A percentile compares a stretch with the other conserved stretches of the same genome.
These are phyloP conservation scores for Podarcis lilfordi DNA, from an alignment of 2,797 vertebrate species.

Conservation along the genomic window DNA sequence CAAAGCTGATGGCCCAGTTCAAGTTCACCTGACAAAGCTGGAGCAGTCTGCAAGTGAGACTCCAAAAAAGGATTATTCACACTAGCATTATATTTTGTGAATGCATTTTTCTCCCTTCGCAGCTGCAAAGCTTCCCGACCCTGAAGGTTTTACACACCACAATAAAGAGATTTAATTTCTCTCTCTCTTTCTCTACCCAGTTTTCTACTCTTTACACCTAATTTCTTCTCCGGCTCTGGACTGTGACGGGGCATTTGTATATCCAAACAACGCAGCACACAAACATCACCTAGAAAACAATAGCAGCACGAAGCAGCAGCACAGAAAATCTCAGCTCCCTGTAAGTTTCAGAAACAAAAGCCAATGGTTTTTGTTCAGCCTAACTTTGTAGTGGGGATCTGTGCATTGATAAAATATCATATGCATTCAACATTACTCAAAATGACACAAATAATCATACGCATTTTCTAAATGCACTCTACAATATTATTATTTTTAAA, in stretches of 20 bases:
- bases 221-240: constrained; percentile 53
- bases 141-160: constrained; percentile 77
- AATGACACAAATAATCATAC: background rate
- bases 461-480: fast-evolving
- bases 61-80: constrained; percentile 83
- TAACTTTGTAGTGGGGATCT: constrained; percentile 13
- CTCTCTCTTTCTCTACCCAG: constrained; percentile 34
- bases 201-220: constrained; percentile 69
- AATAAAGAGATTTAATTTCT: constrained; percentile 81
- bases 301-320: background rate
- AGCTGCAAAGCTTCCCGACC: constrained; percentile 77
- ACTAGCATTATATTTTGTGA: constrained; percentile 78
- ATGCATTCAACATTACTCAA: background rate
- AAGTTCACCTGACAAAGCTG: constrained; percentile 85
- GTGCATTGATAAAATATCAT: constrained; percentile 42
- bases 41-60: constrained; percentile 72
- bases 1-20: constrained; percentile 77
- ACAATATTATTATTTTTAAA: background rate
- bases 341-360: constrained; percentile 65
- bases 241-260: constrained; percentile 62
- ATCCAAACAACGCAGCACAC: constrained; percentile 59
- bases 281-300: constrained; percentile 70
- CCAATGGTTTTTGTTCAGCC: constrained; percentile 40
- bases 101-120: constrained; percentile 75
- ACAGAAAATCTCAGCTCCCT: constrained; percentile 61